A percentile compares a stretch with the other conserved stretches of the same genome.
Conservation (phyloP, 2,888 invertebrate species). For the Eristalis intricaria region DNA sequence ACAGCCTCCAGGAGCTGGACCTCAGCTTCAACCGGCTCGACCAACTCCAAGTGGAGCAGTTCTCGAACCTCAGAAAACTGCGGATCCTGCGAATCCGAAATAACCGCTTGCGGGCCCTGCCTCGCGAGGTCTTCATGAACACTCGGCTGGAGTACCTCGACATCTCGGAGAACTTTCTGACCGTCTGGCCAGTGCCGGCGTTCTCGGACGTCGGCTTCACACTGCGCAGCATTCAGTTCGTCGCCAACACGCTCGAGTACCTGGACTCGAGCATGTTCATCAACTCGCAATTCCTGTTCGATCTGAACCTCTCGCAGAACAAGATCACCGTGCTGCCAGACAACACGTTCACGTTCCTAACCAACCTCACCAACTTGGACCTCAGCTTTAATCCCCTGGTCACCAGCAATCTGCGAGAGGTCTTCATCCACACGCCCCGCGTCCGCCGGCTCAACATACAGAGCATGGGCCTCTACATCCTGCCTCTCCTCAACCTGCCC, state of each 20-base stretch:
- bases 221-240: slow-evolving; percentile 89
- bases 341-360: slow-evolving; percentile 92
- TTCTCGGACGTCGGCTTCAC: slow-evolving; percentile 91
- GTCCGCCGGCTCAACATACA: slow-evolving; percentile 89
- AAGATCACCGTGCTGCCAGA: slow-evolving; percentile 92
- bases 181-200: slow-evolving; percentile 89
- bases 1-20: slow-evolving; percentile 89
- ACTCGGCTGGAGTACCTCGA: slow-evolving; percentile 91
- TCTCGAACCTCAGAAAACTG: slow-evolving; percentile 88
- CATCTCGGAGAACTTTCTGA: slow-evolving; percentile 89
- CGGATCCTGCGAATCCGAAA: slow-evolving; percentile 88
- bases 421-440: slow-evolving; percentile 92
- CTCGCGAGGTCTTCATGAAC: slow-evolving; percentile 90
- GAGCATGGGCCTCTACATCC: slow-evolving; percentile 88
- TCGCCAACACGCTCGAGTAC: slow-evolving; percentile 91
- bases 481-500: slow-evolving; percentile 89
- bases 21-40: slow-evolving; percentile 89
- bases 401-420: slow-evolving; percentile 92
- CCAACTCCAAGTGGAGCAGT: slow-evolving; percentile 90
- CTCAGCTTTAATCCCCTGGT: slow-evolving; percentile 90
- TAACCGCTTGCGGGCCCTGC: slow-evolving; percentile 88
- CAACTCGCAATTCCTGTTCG: slow-evolving; percentile 89
- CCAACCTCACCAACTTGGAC: slow-evolving; percentile 89
- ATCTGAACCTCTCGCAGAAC: slow-evolving; percentile 90
- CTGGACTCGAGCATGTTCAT: slow-evolving; percentile 94